These are phyloP conservation scores for Tetramorium simillimum DNA, from an alignment of 1,140 invertebrate genomes.

Conservation along the genomic window DNA sequence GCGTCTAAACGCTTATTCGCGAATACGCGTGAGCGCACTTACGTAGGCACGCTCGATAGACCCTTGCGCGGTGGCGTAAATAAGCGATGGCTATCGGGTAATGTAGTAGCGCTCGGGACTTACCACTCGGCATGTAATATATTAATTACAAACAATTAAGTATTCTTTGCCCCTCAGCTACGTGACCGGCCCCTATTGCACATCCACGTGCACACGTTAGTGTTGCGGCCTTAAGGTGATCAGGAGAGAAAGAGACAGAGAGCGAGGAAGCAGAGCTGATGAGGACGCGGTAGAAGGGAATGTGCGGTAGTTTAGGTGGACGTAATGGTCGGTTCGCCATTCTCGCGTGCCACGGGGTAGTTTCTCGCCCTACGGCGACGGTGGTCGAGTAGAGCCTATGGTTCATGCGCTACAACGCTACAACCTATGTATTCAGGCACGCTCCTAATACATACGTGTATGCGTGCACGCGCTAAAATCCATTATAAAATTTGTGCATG, in stretches of 20 bases:
- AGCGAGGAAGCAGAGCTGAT: conserved; percentile 20
- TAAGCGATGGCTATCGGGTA: conserved; percentile 77
- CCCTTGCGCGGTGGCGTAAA: conserved; percentile 57
- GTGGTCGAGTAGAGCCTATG: conserved; percentile 60
- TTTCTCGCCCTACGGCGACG: conserved; percentile 68
- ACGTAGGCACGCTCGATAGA: conserved; percentile 29
- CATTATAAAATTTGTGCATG: conserved; percentile 13
- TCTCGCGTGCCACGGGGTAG: conserved; percentile 79
- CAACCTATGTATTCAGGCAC: conserved; percentile 17
- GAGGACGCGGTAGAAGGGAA: conserved; percentile 28
- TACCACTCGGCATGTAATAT: conserved; percentile 78
- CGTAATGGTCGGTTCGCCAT: conserved; percentile 77
- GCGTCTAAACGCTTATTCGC: background rate
- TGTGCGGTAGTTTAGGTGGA: conserved; percentile 50
- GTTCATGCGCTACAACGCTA: conserved; percentile 70
- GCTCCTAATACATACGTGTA: background rate
- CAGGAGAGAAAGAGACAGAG: conserved; percentile 14
- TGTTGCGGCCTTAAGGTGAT: background rate
- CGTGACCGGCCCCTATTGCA: conserved; percentile 62
- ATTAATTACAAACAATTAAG: conserved; percentile 82
- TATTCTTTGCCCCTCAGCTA: conserved; percentile 71
- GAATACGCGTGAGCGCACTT: background rate
- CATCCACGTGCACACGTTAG: conserved; percentile 37
- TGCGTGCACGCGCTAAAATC: background rate
- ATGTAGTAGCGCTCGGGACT: conserved; percentile 68